These are phyloP conservation scores for Drymodes brunneopygia DNA, from an alignment of 2,113 vertebrate species.

Conservation along the genomic window DNA sequence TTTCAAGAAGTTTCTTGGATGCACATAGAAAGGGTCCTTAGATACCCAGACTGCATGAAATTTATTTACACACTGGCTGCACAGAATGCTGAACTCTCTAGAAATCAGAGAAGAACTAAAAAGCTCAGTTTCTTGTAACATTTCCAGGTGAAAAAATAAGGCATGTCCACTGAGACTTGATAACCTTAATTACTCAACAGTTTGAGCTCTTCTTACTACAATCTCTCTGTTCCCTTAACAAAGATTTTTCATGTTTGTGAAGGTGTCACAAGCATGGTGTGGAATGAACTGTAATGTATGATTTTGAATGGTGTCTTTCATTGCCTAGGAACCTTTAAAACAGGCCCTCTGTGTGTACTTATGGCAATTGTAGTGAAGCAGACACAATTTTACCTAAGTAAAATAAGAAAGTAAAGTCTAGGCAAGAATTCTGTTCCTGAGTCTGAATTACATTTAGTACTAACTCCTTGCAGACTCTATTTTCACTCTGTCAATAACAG, in stretches of 20 bases:
- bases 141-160: conserved; percentile 31
- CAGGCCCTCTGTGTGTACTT: neutral
- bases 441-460: neutral
- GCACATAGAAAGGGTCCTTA: neutral
- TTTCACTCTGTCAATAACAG: conserved; percentile 50
- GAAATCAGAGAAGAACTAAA: neutral
- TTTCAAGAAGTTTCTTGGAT: conserved; percentile 13
- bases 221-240: neutral
- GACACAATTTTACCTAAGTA: neutral
- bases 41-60: neutral
- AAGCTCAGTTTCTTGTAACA: neutral
- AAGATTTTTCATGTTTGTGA: neutral
- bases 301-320: neutral
- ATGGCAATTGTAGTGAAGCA: neutral
- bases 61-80: neutral
- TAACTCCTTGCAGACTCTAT: neutral
- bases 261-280: neutral
- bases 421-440: neutral
- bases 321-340: neutral
- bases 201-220: neutral
- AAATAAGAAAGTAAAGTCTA: conserved; percentile 5
- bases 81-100: neutral
- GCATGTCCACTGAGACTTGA: neutral
- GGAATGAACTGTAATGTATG: neutral
- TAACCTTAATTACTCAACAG: neutral